Evolutionary conservation across 2,113 vertebrate species (phyloP).

Genomic region (Hydrochoerus hydrochaeris): DNA sequence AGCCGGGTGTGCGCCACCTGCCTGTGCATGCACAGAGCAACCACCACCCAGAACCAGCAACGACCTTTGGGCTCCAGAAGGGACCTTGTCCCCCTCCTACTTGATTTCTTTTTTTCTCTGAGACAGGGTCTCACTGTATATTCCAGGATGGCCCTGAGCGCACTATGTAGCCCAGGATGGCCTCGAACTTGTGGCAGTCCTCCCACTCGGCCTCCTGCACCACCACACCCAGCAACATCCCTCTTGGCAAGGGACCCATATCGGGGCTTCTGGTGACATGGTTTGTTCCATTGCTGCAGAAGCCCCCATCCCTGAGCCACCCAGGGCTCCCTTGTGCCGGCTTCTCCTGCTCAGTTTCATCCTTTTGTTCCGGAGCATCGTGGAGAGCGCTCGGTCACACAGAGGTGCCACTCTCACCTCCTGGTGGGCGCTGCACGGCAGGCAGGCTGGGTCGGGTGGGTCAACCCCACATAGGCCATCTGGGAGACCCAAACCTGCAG

Average conservation of each 20-base stretch:
- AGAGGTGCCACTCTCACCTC: no score
- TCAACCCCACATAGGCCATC: accelerated
- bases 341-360: not conserved
- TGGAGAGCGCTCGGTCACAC: accelerated
- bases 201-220: not conserved
- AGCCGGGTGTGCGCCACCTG: not conserved
- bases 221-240: not conserved
- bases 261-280: no score
- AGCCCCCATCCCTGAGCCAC: no score
- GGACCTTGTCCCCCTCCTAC: no score
- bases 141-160: not conserved
- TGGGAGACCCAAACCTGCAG: accelerated
- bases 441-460: no score
- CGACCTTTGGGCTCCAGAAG: not conserved
- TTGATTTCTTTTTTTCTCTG: accelerated
- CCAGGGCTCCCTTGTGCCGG: accelerated
- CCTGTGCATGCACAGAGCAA: no score
- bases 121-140: not conserved
- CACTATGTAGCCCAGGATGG: not conserved
- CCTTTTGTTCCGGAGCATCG: no score
- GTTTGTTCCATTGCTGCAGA: not conserved
- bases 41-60: not conserved
- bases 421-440: no score
- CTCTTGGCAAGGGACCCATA: not conserved
- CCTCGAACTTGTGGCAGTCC: not conserved